Conservation (phyloP, 1,140 invertebrate genomes). For the Acyrthosiphon pisum region DNA sequence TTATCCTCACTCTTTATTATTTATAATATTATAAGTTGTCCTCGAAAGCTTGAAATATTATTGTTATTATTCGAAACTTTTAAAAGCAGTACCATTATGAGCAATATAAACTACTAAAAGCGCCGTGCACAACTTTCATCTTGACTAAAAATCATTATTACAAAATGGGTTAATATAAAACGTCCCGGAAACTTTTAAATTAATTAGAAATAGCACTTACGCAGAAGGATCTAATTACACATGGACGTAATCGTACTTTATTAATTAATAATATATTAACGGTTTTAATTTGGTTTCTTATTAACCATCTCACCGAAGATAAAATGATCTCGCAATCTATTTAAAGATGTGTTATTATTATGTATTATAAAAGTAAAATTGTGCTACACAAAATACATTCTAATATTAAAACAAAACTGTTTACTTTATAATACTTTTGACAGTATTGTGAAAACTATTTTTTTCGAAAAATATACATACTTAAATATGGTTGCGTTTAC, state of each 20-base stretch:
- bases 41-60: conserved; percentile 4
- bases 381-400: not conserved
- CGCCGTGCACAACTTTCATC: not conserved
- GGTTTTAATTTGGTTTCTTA: not conserved
- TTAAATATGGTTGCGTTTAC: too few species aligned
- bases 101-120: not conserved
- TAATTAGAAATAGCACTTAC: conserved; percentile 29
- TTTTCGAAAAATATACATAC: too few species aligned
- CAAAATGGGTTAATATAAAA: conserved; percentile 1
- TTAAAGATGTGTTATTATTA: not conserved
- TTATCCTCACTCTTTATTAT: not conserved
- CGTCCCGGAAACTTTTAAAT: conserved; percentile 13
- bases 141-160: conserved; percentile 23
- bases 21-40: not conserved
- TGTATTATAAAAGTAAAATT: not conserved
- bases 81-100: not conserved
- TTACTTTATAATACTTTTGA: too few species aligned
- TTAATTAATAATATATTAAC: conserved; percentile 14
- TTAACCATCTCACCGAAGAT: too few species aligned
- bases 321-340: not conserved
- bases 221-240: not conserved
- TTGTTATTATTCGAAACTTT: conserved; percentile 16
- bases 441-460: too few species aligned
- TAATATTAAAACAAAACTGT: too few species aligned
- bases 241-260: not conserved